Conservation (phyloP, 2,888 invertebrate genomes). For the Muschampia plurimacula region DNA sequence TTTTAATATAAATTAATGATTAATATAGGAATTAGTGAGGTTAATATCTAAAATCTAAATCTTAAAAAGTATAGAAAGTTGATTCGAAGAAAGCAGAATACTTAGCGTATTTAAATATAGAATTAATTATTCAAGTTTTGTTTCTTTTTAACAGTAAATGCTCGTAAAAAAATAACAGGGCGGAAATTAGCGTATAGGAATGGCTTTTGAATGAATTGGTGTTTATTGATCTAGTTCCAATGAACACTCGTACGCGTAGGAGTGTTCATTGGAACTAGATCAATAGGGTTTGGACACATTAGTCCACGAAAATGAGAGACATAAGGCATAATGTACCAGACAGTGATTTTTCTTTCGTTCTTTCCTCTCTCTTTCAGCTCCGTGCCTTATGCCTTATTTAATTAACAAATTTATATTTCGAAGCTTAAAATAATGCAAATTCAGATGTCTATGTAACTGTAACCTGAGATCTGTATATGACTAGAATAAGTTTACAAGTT, state of each 20-base stretch:
- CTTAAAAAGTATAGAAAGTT: conserved; percentile 1
- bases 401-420: too few relatives aligned
- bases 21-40: not conserved
- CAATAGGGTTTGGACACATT: too few relatives aligned
- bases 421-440: too few relatives aligned
- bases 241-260: too few relatives aligned
- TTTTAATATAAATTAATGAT: not conserved
- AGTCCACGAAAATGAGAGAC: too few relatives aligned
- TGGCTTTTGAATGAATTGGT: not conserved
- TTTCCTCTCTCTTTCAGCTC: too few relatives aligned
- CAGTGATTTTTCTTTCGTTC: too few relatives aligned
- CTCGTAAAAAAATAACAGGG: not conserved
- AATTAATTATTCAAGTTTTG: not conserved
- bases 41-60: conserved; percentile 3
- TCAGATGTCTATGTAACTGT: too few relatives aligned
- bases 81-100: not conserved
- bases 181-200: not conserved
- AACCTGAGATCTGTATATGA: too few relatives aligned
- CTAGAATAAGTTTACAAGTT: too few relatives aligned
- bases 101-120: not conserved
- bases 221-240: not conserved
- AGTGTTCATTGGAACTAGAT: not conserved
- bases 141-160: conserved; percentile 14
- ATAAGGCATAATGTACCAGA: too few relatives aligned
- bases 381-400: too few relatives aligned